Evolutionary conservation across 2,888 invertebrate genomes (phyloP).

Genomic region (Pherbina coryleti): DNA sequence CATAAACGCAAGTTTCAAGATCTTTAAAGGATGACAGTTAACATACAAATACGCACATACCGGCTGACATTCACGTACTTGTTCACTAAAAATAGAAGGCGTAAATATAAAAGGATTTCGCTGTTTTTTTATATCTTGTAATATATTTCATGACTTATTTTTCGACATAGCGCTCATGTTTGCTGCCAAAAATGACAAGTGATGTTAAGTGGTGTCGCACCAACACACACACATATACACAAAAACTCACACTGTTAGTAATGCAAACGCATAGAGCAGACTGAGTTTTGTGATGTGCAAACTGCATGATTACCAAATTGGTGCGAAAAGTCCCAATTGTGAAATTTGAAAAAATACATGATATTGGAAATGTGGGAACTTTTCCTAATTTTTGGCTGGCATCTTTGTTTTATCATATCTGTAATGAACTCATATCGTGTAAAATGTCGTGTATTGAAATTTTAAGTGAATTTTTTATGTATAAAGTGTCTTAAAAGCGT

Average conservation of each 20-base stretch:
- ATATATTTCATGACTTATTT: conserved; percentile 18
- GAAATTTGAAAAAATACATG: no score
- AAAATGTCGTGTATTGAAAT: no score
- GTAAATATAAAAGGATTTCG: conserved; percentile 22
- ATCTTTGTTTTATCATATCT: no score
- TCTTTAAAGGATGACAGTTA: background rate
- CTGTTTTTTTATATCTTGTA: conserved; percentile 11
- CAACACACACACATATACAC: conserved; percentile 7
- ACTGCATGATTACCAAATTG: background rate
- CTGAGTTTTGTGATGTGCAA: conserved; percentile 11
- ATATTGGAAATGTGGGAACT: no score
- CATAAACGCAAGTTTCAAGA: conserved; percentile 26
- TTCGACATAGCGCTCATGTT: conserved; percentile 9
- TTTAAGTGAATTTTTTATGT: no score
- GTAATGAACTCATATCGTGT: no score
- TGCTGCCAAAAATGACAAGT: conserved; percentile 47
- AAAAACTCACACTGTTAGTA: conserved; percentile 3
- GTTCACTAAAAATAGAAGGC: background rate
- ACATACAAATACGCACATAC: background rate
- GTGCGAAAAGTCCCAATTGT: no score
- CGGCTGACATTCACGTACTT: background rate
- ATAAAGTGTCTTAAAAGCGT: no score
- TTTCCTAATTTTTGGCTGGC: no score
- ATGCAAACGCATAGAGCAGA: background rate
- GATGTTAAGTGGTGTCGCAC: conserved; percentile 51